Percentiles rank a stretch among this genome's conserved stretches.
Conservation (phyloP, 2,113 vertebrate species). For the Xiphophorus couchianus region DNA sequence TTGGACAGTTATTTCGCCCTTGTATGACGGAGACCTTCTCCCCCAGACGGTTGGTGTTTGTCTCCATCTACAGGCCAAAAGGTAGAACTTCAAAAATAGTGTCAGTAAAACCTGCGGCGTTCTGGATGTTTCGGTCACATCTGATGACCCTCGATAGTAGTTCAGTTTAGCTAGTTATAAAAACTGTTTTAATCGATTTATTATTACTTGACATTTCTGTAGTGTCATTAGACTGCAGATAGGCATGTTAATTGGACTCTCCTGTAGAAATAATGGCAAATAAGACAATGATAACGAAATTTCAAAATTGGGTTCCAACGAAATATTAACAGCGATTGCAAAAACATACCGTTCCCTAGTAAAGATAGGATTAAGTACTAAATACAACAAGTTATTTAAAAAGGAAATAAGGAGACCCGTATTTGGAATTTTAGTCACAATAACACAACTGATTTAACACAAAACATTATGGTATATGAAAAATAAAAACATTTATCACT, state of each 20-base stretch:
- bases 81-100: neutral
- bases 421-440: no score
- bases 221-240: neutral
- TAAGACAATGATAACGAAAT: no score
- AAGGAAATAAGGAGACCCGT: no score
- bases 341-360: no score
- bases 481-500: no score
- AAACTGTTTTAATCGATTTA: neutral
- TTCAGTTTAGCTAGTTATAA: neutral
- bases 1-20: constrained; percentile 10
- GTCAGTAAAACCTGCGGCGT: neutral
- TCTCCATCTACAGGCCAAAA: constrained; percentile 29
- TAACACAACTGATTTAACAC: no score
- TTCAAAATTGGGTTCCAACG: no score
- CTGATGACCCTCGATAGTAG: neutral
- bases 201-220: neutral
- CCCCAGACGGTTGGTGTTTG: constrained; percentile 9
- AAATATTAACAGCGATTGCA: no score
- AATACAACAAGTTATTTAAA: no score
- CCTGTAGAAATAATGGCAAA: neutral
- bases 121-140: constrained; percentile 8
- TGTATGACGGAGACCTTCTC: neutral
- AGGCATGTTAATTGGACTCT: neutral
- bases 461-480: no score
- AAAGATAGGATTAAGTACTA: no score